phyloP scores from a whole-genome alignment of 2,888 invertebrate genomes.

The Cheiracanthium punctorium region DNA sequence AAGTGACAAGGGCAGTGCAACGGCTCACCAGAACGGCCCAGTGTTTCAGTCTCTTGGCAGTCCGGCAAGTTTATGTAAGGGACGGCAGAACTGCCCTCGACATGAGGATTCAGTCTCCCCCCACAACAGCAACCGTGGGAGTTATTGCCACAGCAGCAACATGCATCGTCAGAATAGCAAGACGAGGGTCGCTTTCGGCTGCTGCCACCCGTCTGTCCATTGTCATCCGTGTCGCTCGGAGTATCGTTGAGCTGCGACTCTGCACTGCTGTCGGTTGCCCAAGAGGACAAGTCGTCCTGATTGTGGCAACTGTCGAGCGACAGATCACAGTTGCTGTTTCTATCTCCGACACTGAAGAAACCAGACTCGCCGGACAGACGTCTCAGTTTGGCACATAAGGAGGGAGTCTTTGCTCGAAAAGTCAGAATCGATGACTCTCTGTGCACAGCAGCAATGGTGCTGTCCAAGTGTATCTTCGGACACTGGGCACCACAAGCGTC shows the following conservation, averaged over 20 bases:
- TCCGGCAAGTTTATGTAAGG: background rate
- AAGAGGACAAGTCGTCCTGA: conserved; percentile 49
- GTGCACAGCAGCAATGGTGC: background rate
- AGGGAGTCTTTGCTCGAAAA: conserved; percentile 50
- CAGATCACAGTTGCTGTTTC: conserved; percentile 62
- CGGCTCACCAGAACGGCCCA: background rate
- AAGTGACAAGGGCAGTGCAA: conserved; percentile 23
- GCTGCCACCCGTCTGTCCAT: background rate
- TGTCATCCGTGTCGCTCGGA: conserved; percentile 20
- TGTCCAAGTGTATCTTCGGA: background rate
- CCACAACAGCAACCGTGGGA: conserved; percentile 24
- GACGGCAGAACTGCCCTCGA: background rate
- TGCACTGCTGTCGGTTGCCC: conserved; percentile 40
- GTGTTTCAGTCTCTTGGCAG: conserved; percentile 2
- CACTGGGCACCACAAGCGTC: conserved; percentile 20
- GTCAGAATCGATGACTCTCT: conserved; percentile 27
- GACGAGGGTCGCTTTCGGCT: conserved; percentile 61
- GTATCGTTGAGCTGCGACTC: conserved; percentile 35
- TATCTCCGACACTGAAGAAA: conserved; percentile 84
- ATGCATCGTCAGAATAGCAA: conserved; percentile 66
- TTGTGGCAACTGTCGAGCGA: conserved; percentile 45
- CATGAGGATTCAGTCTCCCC: background rate
- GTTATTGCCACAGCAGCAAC: conserved; percentile 40
- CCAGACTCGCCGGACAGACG: conserved; percentile 87
- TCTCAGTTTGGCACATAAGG: conserved; percentile 56